Evolutionary conservation across 2,888 invertebrate genomes (phyloP).

Genomic region (Brachyptera putata): DNA sequence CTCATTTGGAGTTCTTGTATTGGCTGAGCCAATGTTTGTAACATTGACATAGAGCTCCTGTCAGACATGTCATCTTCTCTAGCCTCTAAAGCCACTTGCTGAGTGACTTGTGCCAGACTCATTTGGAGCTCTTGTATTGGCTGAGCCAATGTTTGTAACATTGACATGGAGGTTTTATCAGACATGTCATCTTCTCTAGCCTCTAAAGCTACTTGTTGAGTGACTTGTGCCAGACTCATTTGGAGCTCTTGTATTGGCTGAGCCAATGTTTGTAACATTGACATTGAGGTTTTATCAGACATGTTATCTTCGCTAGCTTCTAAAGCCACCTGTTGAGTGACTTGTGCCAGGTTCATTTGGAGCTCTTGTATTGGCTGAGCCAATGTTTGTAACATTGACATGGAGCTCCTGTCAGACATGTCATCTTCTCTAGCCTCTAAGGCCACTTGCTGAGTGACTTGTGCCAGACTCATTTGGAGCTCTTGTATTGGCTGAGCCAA

Average conservation of each 20-base stretch:
- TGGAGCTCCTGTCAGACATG: neutral
- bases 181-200: neutral
- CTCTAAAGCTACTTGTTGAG: constrained; percentile 24
- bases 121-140: constrained; percentile 25
- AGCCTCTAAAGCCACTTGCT: constrained; percentile 20
- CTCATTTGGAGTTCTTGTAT: constrained; percentile 30
- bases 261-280: constrained; percentile 15
- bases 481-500: constrained; percentile 37
- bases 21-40: constrained; percentile 30
- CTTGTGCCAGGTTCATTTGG: constrained; percentile 23
- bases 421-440: constrained; percentile 23
- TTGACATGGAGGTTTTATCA: neutral
- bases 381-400: neutral
- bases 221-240: constrained; percentile 16
- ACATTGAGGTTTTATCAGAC: constrained; percentile 8
- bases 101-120: constrained; percentile 21
- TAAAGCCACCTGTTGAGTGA: constrained; percentile 18
- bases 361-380: constrained; percentile 26
- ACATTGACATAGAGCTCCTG: constrained; percentile 19
- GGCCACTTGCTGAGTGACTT: constrained; percentile 22
- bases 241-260: constrained; percentile 10
- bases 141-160: constrained; percentile 20
- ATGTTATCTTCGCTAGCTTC: constrained; percentile 15
- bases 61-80: constrained; percentile 18
- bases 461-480: constrained; percentile 36